Conservation (phyloP, 2,113 vertebrate species). For the Oreochromis spilurus region DNA sequence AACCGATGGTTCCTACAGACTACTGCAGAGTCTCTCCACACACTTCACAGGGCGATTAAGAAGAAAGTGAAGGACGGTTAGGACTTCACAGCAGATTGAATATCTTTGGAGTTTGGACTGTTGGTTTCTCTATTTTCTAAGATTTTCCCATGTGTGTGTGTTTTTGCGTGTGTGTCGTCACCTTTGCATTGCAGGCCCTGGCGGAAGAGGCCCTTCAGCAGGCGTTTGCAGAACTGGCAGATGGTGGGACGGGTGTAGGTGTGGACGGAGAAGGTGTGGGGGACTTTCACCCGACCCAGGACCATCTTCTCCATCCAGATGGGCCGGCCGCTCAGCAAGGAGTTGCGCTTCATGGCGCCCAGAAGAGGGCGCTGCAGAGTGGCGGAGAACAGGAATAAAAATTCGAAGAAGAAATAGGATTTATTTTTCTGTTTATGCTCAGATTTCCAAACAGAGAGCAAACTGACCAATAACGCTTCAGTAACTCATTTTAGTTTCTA, state of each 20-base stretch:
- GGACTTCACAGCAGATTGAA: background rate
- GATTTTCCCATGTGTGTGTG: background rate
- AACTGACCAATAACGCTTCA: background rate
- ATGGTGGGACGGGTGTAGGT: slow-evolving; percentile 92
- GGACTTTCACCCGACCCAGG: slow-evolving; percentile 90
- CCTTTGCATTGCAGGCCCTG: slow-evolving; percentile 98
- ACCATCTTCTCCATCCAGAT: slow-evolving; percentile 99
- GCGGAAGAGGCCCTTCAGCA: slow-evolving; percentile 92
- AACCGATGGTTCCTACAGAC: background rate
- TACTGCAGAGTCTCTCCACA: background rate
- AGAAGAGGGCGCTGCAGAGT: slow-evolving; percentile 75
- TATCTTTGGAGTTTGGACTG: background rate
- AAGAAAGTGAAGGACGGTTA: background rate
- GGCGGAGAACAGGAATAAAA: too few relatives aligned
- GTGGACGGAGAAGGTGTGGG: slow-evolving; percentile 94
- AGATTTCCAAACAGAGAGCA: background rate
- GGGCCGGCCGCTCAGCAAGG: slow-evolving; percentile 88
- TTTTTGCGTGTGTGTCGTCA: slow-evolving; percentile 1
- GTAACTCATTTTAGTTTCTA: background rate
- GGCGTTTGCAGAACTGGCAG: slow-evolving; percentile 91
- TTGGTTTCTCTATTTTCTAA: background rate
- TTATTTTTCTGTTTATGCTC: background rate
- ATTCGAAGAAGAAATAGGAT: background rate
- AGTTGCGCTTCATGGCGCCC: slow-evolving; percentile 83
- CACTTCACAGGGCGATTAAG: background rate